A percentile compares a stretch with the other conserved stretches of the same genome.
Conservation (phyloP, 2,888 invertebrate genomes). For the Diarsia brunnea region DNA sequence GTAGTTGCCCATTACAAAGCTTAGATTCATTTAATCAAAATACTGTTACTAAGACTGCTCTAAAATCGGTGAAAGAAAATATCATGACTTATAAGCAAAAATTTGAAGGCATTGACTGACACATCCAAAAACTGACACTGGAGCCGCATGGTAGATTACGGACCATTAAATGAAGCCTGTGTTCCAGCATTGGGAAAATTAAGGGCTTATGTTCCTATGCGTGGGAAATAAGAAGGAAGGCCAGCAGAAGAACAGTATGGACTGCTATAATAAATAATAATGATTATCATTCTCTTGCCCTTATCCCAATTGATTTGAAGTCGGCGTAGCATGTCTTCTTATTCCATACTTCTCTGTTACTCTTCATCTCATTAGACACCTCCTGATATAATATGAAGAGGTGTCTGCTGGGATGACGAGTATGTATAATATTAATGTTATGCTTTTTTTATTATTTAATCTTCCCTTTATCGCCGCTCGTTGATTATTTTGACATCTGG, state of each 20-base stretch:
- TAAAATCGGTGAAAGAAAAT: background rate
- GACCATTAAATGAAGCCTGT: background rate
- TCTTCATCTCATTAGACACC: too few species aligned
- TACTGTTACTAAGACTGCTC: background rate
- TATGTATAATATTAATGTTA: too few species aligned
- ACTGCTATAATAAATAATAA: background rate
- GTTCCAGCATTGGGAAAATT: background rate
- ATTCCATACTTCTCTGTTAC: too few species aligned
- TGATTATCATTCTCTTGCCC: too few species aligned
- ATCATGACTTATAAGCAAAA: background rate
- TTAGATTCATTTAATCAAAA: too few species aligned
- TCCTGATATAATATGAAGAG: too few species aligned
- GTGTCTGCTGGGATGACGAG: too few species aligned
- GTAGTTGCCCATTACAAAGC: too few species aligned
- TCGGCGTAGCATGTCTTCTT: too few species aligned
- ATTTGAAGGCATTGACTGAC: background rate
- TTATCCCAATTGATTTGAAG: too few species aligned
- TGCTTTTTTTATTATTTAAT: background rate
- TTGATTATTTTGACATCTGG: constrained; percentile 15
- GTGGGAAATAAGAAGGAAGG: background rate
- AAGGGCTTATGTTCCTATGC: background rate
- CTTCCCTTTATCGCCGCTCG: background rate
- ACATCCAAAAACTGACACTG: background rate
- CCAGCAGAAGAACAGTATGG: background rate
- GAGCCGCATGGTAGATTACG: background rate